Percentiles rank a stretch among this genome's conserved stretches.
phyloP scores from a whole-genome alignment of 2,797 vertebrate genomes.

The Vespertilio murinus region DNA sequence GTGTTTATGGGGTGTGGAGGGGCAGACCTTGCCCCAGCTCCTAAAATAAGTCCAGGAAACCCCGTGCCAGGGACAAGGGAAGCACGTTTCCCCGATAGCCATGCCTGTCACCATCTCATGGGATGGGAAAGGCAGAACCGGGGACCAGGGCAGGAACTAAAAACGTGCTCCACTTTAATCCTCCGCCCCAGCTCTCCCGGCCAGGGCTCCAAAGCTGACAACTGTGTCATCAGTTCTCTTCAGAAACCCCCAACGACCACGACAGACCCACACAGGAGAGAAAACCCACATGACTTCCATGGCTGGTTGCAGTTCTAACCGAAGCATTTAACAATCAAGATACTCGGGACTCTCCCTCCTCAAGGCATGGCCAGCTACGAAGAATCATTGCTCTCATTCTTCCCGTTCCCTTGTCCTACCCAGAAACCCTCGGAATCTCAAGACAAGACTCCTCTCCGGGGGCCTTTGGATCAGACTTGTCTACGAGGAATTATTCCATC shows the following conservation, averaged over 20 bases:
- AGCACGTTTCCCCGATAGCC: background rate
- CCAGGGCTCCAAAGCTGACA: background rate
- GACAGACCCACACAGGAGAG: background rate
- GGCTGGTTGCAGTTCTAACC: background rate
- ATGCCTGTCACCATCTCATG: background rate
- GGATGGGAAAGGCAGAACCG: background rate
- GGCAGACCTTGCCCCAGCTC: background rate
- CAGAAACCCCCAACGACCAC: background rate
- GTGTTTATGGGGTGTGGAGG: background rate
- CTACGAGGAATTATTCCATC: background rate
- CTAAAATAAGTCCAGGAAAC: slow-evolving; percentile 32
- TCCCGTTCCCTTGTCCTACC: background rate
- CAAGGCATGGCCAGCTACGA: background rate
- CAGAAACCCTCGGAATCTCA: background rate
- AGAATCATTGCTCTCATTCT: background rate
- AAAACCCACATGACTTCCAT: background rate
- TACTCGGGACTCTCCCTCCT: background rate
- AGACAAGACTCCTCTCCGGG: too few relatives aligned
- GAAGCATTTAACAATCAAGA: background rate
- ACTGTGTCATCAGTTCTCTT: background rate
- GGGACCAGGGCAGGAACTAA: background rate
- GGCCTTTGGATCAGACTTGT: slow-evolving; percentile 21
- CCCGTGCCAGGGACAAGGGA: background rate
- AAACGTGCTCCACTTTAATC: background rate
- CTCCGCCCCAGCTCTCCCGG: background rate